Conservation (phyloP, 2,113 vertebrate genomes). For the Taxidea taxus region DNA sequence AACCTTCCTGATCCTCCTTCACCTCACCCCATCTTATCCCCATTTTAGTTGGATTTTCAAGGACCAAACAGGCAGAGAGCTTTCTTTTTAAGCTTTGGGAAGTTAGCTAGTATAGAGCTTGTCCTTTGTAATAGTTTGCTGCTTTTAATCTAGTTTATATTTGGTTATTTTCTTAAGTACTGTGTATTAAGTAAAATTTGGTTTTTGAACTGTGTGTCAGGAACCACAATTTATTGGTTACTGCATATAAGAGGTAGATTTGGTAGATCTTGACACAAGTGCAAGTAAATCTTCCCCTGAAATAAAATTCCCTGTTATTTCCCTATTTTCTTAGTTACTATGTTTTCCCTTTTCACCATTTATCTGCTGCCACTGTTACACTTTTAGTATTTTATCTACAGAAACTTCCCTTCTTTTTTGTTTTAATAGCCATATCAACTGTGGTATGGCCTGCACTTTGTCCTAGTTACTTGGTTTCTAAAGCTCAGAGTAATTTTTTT, state of each 20-base stretch:
- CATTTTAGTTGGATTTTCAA: not conserved
- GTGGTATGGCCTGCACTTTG: not conserved
- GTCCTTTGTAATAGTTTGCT: not conserved
- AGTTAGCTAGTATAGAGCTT: not conserved
- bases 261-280: not conserved
- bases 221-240: not conserved
- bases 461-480: constrained; percentile 29
- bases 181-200: constrained; percentile 14
- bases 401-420: not conserved
- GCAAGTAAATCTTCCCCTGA: constrained; percentile 15
- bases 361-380: not conserved
- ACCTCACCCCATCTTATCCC: not conserved
- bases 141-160: not conserved
- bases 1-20: not conserved
- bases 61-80: not conserved
- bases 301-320: not conserved
- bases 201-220: constrained; percentile 1
- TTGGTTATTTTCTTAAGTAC: constrained; percentile 27
- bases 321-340: not conserved
- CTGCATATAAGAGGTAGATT: not conserved
- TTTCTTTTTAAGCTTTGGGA: constrained; percentile 5
- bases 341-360: not conserved
- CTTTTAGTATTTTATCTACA: constrained; percentile 4
- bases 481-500: constrained; percentile 7
- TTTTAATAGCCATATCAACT: not conserved